These are phyloP conservation scores for Ellobius talpinus DNA, from an alignment of 2,113 vertebrate genomes.

Conservation along the genomic window DNA sequence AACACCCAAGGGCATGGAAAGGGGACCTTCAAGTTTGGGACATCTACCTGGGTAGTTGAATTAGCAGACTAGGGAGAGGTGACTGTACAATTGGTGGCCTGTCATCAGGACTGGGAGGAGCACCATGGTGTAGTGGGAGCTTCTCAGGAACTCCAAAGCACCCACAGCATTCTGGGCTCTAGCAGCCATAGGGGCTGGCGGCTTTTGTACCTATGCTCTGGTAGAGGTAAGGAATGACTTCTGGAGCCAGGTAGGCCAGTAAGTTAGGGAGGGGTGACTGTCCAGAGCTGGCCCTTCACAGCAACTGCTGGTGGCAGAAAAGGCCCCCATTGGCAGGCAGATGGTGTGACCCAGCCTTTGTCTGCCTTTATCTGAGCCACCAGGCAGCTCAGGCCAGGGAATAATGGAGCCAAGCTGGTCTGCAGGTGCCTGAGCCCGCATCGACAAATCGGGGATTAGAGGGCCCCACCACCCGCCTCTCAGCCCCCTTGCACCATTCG, in stretches of 20 bases:
- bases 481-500: neutral
- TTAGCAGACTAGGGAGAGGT: neutral
- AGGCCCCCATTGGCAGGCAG: slow-evolving; percentile 85
- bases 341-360: slow-evolving; percentile 86
- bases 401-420: slow-evolving; percentile 86
- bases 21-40: neutral
- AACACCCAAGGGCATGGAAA: neutral
- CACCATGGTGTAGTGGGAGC: rapidly evolving
- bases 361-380: slow-evolving; percentile 88
- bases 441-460: slow-evolving; percentile 88
- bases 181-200: neutral
- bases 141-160: neutral
- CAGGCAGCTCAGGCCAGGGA: slow-evolving; percentile 87
- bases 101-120: neutral
- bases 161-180: neutral
- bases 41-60: neutral
- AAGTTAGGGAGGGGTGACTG: slow-evolving; percentile 41
- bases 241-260: slow-evolving; percentile 50
- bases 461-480: slow-evolving; percentile 59
- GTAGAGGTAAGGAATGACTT: slow-evolving; percentile 82
- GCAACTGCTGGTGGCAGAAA: slow-evolving; percentile 82
- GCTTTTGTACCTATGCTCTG: slow-evolving; percentile 55
- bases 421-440: slow-evolving; percentile 78
- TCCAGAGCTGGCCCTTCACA: slow-evolving; percentile 82
- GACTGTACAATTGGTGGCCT: neutral